Conservation (phyloP, 2,888 invertebrate species). For the Drosophila dives region DNA sequence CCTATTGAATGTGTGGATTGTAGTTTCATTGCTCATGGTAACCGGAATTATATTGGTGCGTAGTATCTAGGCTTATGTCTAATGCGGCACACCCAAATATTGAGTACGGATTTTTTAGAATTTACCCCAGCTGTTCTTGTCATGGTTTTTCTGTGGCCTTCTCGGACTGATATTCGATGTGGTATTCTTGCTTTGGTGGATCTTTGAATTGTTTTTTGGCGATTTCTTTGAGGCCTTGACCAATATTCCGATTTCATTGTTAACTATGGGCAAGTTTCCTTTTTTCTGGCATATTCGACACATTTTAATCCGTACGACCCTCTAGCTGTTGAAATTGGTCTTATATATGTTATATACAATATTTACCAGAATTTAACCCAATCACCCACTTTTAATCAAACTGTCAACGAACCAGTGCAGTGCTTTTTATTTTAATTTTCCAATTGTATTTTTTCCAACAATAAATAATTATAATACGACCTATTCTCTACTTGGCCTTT, state of each 20-base stretch:
- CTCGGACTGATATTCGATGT: constrained; percentile 54
- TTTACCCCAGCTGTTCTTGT: constrained; percentile 42
- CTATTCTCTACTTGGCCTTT: constrained; percentile 1
- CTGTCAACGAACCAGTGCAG: neutral
- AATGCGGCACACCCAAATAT: neutral
- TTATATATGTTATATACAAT: constrained; percentile 58
- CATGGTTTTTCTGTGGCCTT: constrained; percentile 59
- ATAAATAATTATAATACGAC: constrained; percentile 2
- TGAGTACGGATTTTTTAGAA: constrained; percentile 30
- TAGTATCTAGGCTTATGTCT: neutral
- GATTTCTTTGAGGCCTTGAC: constrained; percentile 65
- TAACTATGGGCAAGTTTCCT: constrained; percentile 54
- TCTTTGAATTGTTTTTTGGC: constrained; percentile 49
- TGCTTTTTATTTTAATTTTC: constrained; percentile 30
- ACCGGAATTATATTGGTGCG: constrained; percentile 57
- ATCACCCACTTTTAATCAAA: neutral
- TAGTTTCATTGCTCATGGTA: constrained; percentile 54
- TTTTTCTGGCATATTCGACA: neutral
- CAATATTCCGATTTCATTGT: constrained; percentile 63
- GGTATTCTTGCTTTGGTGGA: constrained; percentile 47
- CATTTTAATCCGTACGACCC: neutral
- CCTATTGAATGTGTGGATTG: constrained; percentile 61
- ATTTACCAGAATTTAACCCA: constrained; percentile 50
- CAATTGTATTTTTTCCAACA: constrained; percentile 11
- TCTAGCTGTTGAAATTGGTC: constrained; percentile 56